These are phyloP conservation scores for Adelges cooleyi DNA, from an alignment of 1,140 invertebrate genomes.

Conservation along the genomic window DNA sequence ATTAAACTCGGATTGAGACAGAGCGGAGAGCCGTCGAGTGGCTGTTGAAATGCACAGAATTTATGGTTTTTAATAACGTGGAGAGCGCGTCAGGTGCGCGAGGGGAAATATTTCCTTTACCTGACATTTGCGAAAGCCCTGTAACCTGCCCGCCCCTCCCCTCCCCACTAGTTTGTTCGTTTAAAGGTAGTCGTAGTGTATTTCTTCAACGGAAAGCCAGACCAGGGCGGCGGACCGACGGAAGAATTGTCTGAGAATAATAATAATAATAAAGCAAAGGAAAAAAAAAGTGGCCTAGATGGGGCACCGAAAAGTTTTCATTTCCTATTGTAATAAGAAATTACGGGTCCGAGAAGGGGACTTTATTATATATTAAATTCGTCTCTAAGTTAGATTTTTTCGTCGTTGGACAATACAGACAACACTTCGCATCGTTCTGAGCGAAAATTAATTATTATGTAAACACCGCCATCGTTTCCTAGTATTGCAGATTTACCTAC, in stretches of 20 bases:
- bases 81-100: background rate
- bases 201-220: too few relatives aligned
- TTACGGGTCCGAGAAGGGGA: background rate
- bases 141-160: too few relatives aligned
- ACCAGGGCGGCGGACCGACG: background rate
- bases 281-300: too few relatives aligned
- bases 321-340: slow-evolving; percentile 15
- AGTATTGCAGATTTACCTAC: too few relatives aligned
- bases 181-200: too few relatives aligned
- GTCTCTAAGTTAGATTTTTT: too few relatives aligned
- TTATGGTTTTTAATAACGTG: slow-evolving; percentile 24
- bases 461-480: too few relatives aligned
- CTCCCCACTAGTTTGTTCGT: too few relatives aligned
- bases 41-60: slow-evolving; percentile 10
- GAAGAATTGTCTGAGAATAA: background rate
- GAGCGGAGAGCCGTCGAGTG: background rate
- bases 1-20: slow-evolving; percentile 6
- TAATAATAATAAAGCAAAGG: background rate
- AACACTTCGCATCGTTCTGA: too few relatives aligned
- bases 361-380: too few relatives aligned
- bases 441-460: too few relatives aligned
- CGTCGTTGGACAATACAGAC: too few relatives aligned
- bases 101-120: background rate
- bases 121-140: background rate
- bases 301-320: background rate